phyloP scores from a whole-genome alignment of 2,113 vertebrate genomes.

The Rattus norvegicus region DNA sequence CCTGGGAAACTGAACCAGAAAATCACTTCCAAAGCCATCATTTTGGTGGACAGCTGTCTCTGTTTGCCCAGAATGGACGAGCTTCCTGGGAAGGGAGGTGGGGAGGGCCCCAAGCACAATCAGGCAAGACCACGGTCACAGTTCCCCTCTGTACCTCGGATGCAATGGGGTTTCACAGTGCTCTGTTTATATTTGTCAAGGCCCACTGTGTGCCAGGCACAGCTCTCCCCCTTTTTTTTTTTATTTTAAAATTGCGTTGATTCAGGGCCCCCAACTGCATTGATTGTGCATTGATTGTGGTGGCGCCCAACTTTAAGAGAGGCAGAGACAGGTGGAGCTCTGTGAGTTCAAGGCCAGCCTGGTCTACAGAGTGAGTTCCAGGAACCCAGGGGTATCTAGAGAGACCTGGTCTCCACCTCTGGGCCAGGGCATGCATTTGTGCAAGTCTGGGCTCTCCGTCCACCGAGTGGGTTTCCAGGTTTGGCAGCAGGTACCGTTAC shows the following conservation, averaged over 20 bases:
- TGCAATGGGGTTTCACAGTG: fast-evolving
- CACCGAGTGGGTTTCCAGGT: background rate
- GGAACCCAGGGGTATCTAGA: background rate
- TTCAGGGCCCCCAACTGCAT: no score
- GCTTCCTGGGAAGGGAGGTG: background rate
- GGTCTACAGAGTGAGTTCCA: background rate
- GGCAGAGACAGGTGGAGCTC: background rate
- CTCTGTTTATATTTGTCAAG: fast-evolving
- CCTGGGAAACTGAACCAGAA: constrained; percentile 66
- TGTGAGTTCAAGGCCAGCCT: background rate
- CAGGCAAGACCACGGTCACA: fast-evolving
- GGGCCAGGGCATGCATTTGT: background rate
- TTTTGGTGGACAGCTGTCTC: background rate
- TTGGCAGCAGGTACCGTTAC: background rate
- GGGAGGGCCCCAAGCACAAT: background rate
- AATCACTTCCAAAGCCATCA: constrained; percentile 66
- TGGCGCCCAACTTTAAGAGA: background rate
- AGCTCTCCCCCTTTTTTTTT: background rate
- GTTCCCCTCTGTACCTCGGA: background rate
- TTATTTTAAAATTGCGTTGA: background rate
- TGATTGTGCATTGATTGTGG: no score
- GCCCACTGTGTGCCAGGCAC: background rate
- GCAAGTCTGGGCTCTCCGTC: no score
- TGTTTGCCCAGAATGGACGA: background rate
- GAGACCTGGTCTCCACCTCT: background rate